These are phyloP conservation scores for Latheticus oryzae DNA, from an alignment of 2,888 invertebrate genomes.

Conservation along the genomic window DNA sequence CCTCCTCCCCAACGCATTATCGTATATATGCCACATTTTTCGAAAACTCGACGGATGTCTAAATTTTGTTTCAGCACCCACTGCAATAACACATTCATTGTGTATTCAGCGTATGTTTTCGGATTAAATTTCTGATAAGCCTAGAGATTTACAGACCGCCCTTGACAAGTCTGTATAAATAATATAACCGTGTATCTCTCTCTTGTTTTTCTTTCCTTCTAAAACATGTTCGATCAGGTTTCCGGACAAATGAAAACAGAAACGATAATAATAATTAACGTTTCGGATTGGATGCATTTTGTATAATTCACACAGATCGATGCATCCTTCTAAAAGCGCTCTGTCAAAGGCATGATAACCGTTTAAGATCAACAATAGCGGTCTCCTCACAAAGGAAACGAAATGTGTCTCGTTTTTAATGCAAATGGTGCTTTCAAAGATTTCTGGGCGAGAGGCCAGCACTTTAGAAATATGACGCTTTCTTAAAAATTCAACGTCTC, in stretches of 20 bases:
- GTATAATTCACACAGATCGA: conserved; percentile 14
- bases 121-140: conserved; percentile 41
- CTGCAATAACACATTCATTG: conserved; percentile 29
- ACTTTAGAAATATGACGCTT: conserved; percentile 39
- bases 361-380: conserved; percentile 34
- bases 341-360: conserved; percentile 32
- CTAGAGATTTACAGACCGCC: conserved; percentile 27
- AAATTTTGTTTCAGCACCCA: conserved; percentile 23
- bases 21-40: conserved; percentile 12
- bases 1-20: conserved; percentile 6
- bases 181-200: conserved; percentile 22
- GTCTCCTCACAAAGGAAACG: conserved; percentile 29
- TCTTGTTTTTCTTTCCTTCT: conserved; percentile 13
- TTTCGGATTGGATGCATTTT: not conserved
- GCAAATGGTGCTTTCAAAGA: conserved; percentile 42
- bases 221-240: conserved; percentile 6
- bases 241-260: not conserved
- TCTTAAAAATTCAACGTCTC: conserved; percentile 22
- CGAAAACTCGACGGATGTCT: conserved; percentile 9
- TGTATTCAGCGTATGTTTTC: conserved; percentile 32
- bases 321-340: conserved; percentile 20
- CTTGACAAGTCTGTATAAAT: conserved; percentile 38
- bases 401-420: conserved; percentile 43
- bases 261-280: conserved; percentile 12
- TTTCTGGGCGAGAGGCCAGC: conserved; percentile 40